phyloP scores from a whole-genome alignment of 2,888 invertebrate species.

The Dione vanillae region DNA sequence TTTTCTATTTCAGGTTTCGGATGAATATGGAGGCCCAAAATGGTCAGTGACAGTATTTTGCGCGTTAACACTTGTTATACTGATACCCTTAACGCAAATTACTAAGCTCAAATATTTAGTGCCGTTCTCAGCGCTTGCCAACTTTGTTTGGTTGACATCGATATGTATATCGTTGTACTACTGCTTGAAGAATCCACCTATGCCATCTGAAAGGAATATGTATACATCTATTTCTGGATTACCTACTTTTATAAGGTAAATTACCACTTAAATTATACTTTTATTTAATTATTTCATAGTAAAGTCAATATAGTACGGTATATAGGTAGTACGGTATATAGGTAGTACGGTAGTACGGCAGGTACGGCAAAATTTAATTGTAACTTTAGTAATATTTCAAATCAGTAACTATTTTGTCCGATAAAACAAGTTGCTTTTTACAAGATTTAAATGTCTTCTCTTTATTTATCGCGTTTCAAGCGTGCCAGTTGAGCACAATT shows the following conservation, averaged over 20 bases:
- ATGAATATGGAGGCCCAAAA: slow-evolving; percentile 75
- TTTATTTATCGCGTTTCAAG: too few species aligned
- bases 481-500: too few species aligned
- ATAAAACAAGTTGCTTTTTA: too few species aligned
- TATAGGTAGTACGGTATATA: too few species aligned
- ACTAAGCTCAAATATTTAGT: slow-evolving; percentile 92
- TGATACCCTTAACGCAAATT: slow-evolving; percentile 89
- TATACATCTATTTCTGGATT: slow-evolving; percentile 84
- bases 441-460: too few species aligned
- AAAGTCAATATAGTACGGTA: too few species aligned
- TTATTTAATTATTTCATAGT: too few species aligned
- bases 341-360: too few species aligned
- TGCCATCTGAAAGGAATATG: slow-evolving; percentile 68
- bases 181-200: slow-evolving; percentile 85
- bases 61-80: slow-evolving; percentile 86
- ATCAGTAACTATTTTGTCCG: too few species aligned
- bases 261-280: too few species aligned
- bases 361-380: too few species aligned
- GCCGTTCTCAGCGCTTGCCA: slow-evolving; percentile 95
- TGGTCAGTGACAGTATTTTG: slow-evolving; percentile 87
- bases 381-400: too few species aligned
- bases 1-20: slow-evolving; percentile 77
- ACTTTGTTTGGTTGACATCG: slow-evolving; percentile 90
- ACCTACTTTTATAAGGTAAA: slow-evolving; percentile 94
- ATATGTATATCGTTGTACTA: slow-evolving; percentile 93